phyloP scores from a whole-genome alignment of 2,113 vertebrate species.

The Corvus hawaiiensis region DNA sequence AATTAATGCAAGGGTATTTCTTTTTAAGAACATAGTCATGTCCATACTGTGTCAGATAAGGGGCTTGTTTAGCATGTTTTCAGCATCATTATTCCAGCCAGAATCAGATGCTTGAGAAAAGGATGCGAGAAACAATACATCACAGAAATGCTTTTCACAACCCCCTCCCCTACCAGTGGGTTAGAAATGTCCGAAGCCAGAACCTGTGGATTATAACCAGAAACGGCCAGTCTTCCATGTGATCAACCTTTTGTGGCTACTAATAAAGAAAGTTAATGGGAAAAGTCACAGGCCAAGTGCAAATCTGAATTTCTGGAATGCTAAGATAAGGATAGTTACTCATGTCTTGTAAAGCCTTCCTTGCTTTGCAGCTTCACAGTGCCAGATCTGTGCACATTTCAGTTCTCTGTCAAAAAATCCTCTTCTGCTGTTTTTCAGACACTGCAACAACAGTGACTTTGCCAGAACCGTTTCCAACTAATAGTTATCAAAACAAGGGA shows the following conservation, averaged over 20 bases:
- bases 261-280: not conserved
- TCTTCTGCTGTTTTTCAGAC: not conserved
- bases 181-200: not conserved
- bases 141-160: not conserved
- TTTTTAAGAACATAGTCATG: not conserved
- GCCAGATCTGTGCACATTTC: not conserved
- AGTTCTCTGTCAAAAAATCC: not conserved
- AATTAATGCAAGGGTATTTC: not conserved
- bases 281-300: not conserved
- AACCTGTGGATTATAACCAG: not conserved
- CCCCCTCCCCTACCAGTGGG: not conserved
- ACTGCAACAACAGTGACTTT: not conserved
- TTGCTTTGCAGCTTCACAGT: not conserved
- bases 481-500: not conserved
- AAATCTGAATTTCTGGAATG: not conserved
- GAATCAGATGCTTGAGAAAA: not conserved
- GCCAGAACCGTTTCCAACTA: not conserved
- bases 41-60: not conserved
- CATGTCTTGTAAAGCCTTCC: not conserved
- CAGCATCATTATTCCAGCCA: not conserved
- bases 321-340: not conserved
- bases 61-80: not conserved
- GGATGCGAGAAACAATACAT: not conserved
- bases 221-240: not conserved
- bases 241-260: not conserved